phyloP scores from a whole-genome alignment of 35 echinoderm and acorn worm genomes.

The Diadema setosum region DNA sequence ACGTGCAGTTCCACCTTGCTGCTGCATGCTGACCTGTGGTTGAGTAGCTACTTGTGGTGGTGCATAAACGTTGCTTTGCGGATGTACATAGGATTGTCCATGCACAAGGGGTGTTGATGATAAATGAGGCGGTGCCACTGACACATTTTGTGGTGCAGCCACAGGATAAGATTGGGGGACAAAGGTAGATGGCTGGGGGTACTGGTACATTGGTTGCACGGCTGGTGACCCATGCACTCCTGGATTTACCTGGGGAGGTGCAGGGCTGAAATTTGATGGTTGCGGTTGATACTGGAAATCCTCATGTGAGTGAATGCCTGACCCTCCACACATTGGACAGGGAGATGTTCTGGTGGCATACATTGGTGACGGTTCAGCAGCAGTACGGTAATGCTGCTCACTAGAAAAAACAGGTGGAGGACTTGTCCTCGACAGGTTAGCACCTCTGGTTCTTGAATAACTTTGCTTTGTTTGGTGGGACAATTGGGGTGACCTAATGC shows the following conservation, averaged over 20 bases:
- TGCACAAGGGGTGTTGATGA: neutral
- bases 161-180: neutral
- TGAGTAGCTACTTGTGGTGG: neutral
- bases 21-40: neutral
- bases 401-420: neutral
- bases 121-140: neutral
- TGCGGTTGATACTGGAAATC: neutral
- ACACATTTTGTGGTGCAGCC: neutral
- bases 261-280: neutral
- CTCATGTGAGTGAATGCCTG: slow-evolving; percentile 27
- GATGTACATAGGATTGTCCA: neutral
- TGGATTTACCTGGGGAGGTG: neutral
- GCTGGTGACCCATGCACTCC: neutral
- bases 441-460: neutral
- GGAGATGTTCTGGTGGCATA: neutral
- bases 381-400: neutral
- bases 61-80: neutral
- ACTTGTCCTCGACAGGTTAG: neutral
- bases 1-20: neutral
- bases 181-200: neutral
- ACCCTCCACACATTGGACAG: slow-evolving; percentile 48
- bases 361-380: neutral
- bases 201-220: neutral
- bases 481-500: neutral
- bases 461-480: neutral